Conservation (phyloP, 2,797 vertebrate genomes). For the Clarias fuscus region DNA sequence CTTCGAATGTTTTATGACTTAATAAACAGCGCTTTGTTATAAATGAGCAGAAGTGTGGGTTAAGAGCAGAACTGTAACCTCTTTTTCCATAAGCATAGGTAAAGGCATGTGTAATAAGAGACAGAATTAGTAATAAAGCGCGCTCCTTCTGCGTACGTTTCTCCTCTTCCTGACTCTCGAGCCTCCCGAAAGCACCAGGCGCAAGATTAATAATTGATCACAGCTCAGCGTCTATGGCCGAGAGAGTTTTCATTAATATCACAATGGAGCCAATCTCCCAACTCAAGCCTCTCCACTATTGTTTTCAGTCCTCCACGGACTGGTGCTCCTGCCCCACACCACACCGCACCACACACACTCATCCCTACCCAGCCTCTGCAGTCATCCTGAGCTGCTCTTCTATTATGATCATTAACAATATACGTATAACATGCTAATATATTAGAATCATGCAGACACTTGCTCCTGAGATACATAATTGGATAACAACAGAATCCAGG, state of each 20-base stretch:
- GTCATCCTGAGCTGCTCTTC: constrained; percentile 27
- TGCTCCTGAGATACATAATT: background rate
- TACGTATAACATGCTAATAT: constrained; percentile 47
- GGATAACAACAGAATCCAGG: constrained; percentile 15
- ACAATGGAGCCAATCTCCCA: constrained; percentile 60
- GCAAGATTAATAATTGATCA: constrained; percentile 57
- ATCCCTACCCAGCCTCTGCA: background rate
- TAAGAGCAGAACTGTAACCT: background rate
- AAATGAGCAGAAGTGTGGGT: background rate
- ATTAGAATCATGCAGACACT: constrained; percentile 22
- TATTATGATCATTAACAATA: constrained; percentile 52
- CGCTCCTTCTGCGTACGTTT: constrained; percentile 29
- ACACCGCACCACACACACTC: constrained; percentile 4
- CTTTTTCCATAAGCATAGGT: background rate
- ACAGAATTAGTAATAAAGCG: constrained; percentile 42
- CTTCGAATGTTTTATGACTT: background rate
- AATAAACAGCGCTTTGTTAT: background rate
- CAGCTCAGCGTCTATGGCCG: constrained; percentile 53
- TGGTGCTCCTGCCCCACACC: constrained; percentile 25
- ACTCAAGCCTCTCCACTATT: constrained; percentile 50
- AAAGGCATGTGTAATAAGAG: constrained; percentile 42
- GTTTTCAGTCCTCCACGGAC: constrained; percentile 51
- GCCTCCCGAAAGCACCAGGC: constrained; percentile 40
- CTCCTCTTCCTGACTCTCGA: constrained; percentile 44
- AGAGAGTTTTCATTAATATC: constrained; percentile 61